Conservation (phyloP, 2,888 invertebrate genomes). For the Deilephila porcellus region DNA sequence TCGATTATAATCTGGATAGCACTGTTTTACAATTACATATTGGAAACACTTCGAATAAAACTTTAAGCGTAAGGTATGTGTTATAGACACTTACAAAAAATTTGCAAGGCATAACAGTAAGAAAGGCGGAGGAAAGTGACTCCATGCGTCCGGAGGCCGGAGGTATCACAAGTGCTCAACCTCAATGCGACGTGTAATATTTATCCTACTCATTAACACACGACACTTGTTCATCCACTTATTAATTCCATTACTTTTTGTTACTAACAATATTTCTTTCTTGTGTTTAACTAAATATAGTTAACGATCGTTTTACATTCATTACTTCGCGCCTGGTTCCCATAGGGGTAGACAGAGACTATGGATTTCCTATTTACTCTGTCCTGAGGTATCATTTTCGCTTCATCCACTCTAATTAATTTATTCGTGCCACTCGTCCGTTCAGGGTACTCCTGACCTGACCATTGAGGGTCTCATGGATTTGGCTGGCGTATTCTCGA, state of each 20-base stretch:
- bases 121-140: constrained; percentile 32
- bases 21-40: neutral
- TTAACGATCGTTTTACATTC: too few relatives aligned
- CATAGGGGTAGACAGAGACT: too few relatives aligned
- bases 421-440: too few relatives aligned
- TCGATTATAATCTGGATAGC: too few relatives aligned
- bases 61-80: neutral
- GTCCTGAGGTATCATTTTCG: too few relatives aligned
- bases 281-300: neutral
- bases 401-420: too few relatives aligned
- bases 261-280: neutral
- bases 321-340: too few relatives aligned
- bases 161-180: neutral
- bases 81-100: constrained; percentile 18
- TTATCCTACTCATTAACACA: neutral
- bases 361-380: too few relatives aligned
- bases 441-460: too few relatives aligned
- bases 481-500: too few relatives aligned
- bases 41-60: neutral
- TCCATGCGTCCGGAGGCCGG: constrained; percentile 1
- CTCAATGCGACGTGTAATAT: neutral
- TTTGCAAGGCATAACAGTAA: neutral
- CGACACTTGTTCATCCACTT: neutral
- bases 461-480: too few relatives aligned
- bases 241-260: neutral